These are phyloP conservation scores for Clitarchus hookeri DNA, from an alignment of 2,888 invertebrate species.

Conservation along the genomic window DNA sequence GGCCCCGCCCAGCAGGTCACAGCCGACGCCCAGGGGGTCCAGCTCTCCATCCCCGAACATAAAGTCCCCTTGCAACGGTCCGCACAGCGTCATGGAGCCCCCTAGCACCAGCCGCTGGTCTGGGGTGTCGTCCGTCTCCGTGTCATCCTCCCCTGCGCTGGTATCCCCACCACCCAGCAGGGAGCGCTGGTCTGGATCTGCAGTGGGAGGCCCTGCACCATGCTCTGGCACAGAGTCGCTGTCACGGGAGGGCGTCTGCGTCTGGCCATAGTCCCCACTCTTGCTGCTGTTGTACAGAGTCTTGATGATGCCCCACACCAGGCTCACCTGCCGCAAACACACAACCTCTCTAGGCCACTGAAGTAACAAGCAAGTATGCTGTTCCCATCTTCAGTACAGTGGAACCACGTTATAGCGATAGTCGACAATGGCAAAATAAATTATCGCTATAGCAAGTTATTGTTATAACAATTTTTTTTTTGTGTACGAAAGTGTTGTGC, in stretches of 20 bases:
- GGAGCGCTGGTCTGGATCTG: conserved; percentile 38
- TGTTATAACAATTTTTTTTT: too few species aligned
- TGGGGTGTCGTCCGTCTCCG: conserved; percentile 54
- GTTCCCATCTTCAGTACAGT: too few species aligned
- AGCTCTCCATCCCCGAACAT: conserved; percentile 70
- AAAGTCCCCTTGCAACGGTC: conserved; percentile 61
- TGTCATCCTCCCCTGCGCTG: conserved; percentile 40
- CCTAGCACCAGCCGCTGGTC: conserved; percentile 32
- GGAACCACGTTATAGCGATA: too few species aligned
- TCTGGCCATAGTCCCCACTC: conserved; percentile 34
- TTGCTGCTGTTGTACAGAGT: conserved; percentile 55
- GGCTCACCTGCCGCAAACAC: conserved; percentile 54
- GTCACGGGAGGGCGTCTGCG: conserved; percentile 32
- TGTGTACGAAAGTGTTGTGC: too few species aligned
- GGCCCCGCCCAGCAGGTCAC: conserved; percentile 41
- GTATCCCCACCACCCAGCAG: conserved; percentile 51
- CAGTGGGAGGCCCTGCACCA: conserved; percentile 25
- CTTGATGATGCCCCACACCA: conserved; percentile 65
- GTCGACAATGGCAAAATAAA: too few species aligned
- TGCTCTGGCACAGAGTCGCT: conserved; percentile 33
- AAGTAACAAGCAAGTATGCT: too few species aligned
- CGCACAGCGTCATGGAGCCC: not conserved
- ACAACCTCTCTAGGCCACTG: not conserved
- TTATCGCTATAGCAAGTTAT: too few species aligned
- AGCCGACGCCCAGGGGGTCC: conserved; percentile 58